Percentiles rank a stretch among this genome's conserved stretches.
Evolutionary conservation across 2,113 vertebrate species (phyloP).

Genomic region (Nothobranchius furzeri): DNA sequence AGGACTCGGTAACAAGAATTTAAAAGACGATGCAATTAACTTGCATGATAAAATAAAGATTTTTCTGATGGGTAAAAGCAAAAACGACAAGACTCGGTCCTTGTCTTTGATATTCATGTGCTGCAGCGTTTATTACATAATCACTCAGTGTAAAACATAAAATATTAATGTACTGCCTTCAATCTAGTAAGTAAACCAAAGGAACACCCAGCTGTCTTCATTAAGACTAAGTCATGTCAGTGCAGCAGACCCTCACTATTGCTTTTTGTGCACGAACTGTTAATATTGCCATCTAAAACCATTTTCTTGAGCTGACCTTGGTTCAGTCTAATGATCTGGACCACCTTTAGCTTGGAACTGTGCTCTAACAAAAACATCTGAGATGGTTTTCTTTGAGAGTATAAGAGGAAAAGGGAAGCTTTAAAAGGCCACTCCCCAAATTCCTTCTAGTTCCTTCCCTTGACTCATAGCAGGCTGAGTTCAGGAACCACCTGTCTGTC

Average conservation of each 20-base stretch:
- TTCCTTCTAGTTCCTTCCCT: constrained; percentile 67
- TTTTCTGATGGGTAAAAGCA: no score
- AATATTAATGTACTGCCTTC: no score
- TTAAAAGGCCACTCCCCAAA: constrained; percentile 66
- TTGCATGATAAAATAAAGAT: no score
- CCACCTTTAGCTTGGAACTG: background rate
- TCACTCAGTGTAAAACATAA: no score
- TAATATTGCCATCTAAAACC: background rate
- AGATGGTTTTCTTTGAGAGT: constrained; percentile 28
- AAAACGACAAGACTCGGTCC: background rate
- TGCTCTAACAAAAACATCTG: constrained; percentile 19
- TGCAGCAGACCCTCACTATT: no score
- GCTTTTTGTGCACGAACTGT: no score
- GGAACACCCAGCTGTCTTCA: no score
- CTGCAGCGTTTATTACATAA: background rate
- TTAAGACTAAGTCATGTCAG: no score
- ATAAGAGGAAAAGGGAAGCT: constrained; percentile 63
- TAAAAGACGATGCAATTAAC: no score
- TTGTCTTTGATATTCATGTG: background rate
- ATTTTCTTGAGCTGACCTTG: constrained; percentile 22
- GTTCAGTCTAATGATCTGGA: constrained; percentile 1
- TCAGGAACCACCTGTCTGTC: constrained; percentile 63
- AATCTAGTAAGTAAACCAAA: no score
- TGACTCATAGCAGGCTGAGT: constrained; percentile 48
- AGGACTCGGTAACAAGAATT: no score